Base-by-base conservation (phyloP, 2,113 vertebrate species). In the Silurus meridionalis region DNA sequence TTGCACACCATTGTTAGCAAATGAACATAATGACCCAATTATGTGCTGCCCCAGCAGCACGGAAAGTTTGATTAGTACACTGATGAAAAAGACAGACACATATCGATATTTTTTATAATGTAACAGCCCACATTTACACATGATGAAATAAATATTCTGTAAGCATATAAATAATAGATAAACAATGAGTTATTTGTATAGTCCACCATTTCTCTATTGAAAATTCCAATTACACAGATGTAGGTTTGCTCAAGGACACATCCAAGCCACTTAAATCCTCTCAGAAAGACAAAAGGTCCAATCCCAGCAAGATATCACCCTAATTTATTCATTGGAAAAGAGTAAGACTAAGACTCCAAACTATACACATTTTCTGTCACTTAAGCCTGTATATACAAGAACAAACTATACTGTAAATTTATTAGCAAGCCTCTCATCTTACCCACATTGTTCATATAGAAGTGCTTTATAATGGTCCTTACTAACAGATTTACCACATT, bases 51-150 rank as follows among this genome's bases (percentile, higher is more conserved):
- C 80, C 67, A 64, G 60, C 55, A 61, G 82, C 60, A 86, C 83
- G 85, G 83, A 87, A 87, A 78, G 71, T 89, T 87, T 87, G 60
- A 84, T 84, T 84, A 69, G 67, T 77, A 80, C 66, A 86, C 82
- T 84, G 75, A 83, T 83, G 82, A 66, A 60, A 55, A 63, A 67
- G 67, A 11, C 48, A 57, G 78, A 71, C 11, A 46, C 11, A 78
- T 55, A 25, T 89, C 69, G 63, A 77, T 89, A 50, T 79, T 85
- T 87, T 67, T 66, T 19, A n/a, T n/a, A n/a, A n/a, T n/a, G 67
- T 53, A 66, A 55, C 17, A 89, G 80, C 58, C 77, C 28, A 77
- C 60, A 87, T 86, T 23, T 14, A 37, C 50, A 83, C 28, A 55
- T 71, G 21, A 55, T 25, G 6, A 5, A 63, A 71, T 52, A 61